Base-by-base conservation (phyloP, 2,797 vertebrate genomes). In the Paramormyrops hopkinsi region DNA sequence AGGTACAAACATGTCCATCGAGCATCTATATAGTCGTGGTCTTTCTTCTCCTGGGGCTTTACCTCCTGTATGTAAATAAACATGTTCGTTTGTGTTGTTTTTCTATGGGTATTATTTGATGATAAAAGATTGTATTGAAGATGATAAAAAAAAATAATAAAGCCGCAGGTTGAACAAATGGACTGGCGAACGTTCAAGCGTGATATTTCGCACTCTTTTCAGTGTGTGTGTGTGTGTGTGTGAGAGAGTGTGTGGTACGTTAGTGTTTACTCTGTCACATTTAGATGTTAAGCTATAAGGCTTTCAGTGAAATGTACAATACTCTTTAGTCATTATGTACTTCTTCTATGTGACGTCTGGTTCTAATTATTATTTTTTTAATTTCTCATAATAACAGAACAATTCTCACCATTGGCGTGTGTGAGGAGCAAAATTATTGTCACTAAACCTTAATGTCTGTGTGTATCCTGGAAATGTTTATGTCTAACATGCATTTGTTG, bases 71-170 rank as follows among this genome's bases (percentile, higher is more conserved):
- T 90, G 88, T 91, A 73, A 19, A 90, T 90, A 86, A 25, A 88
- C 50, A 90, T 86, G 87, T 90, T 56, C 59, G 88, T 33, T 91
- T 89, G 90, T 89, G 51, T 88, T 88, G 73, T n/a, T 84, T 89
- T 90, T 88, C 65, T 86, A 89, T 89, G 65, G 69, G 83, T 69
- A 85, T 90, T 87, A 86, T 90, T 90, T 88, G 51, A 53, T 53
- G 51, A 53, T 53, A 53, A 53, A 53, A 53, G 51, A 17, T 53
- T 14, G 14, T 53, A 53, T 53, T 53, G 82, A 84, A 87, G 87
- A 90, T 82, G 69, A 88, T 90, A 4, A 37, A 41, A 73, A 37
- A 73, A 19, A 59, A 44, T 69, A 89, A 79, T 86, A 90, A 91
- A 91, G 91, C 88, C 76, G 79, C 41, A 19, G 51, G 51, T 17